Conservation (phyloP, 2,888 invertebrate species). For the Odontomyia ornata region DNA sequence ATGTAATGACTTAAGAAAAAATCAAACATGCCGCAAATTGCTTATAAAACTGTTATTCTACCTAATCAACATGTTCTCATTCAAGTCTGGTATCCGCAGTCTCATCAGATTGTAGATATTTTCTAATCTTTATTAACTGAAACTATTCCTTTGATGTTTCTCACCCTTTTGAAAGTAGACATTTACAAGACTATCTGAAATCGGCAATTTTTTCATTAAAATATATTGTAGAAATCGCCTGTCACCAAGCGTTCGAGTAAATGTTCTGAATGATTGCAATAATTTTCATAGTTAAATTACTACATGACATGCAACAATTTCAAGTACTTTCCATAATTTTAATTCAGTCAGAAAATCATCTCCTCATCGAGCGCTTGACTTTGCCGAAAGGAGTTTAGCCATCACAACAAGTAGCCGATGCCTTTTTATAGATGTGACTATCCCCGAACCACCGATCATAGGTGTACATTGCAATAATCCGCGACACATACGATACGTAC, state of each 20-base stretch:
- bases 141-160: too few relatives aligned
- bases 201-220: too few relatives aligned
- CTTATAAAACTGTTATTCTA: too few relatives aligned
- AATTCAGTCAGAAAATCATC: neutral
- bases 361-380: neutral
- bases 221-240: too few relatives aligned
- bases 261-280: neutral
- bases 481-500: neutral
- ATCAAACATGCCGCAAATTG: too few relatives aligned
- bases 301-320: constrained; percentile 24
- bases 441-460: neutral
- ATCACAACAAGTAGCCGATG: neutral
- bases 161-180: too few relatives aligned
- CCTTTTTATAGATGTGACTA: constrained; percentile 3
- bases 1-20: too few relatives aligned
- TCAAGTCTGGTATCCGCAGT: too few relatives aligned
- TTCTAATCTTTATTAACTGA: too few relatives aligned
- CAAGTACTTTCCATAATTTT: constrained; percentile 21
- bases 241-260: neutral
- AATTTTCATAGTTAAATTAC: constrained; percentile 14
- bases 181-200: too few relatives aligned
- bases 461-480: neutral
- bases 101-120: too few relatives aligned
- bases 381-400: neutral
- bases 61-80: too few relatives aligned